Base-by-base conservation (phyloP, 2,888 invertebrate genomes). In the Caenorhabditis sulstoni region DNA sequence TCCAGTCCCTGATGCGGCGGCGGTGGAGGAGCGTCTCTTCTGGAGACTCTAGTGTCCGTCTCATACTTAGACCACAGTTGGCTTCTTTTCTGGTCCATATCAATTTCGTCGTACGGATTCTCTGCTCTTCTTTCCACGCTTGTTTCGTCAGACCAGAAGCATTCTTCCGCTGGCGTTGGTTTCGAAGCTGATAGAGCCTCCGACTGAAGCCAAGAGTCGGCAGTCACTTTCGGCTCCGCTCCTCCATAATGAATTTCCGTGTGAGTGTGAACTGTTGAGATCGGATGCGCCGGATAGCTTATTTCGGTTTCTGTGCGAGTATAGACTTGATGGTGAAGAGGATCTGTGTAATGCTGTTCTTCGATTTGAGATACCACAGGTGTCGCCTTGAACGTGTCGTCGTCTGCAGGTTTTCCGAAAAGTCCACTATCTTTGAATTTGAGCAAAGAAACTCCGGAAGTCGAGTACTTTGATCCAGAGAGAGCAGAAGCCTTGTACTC, bases 21-120 rank as follows among this genome's bases (percentile, higher is more conserved):
- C 1, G 35, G 9, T 14, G 29, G 29, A 29, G 29, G 35, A 12
- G 35, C 59, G 3, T 59, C 59, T 11, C 44, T 37, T 52, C 59
- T 59, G 16, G 59, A 59, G 0, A 68, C n/a, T 41, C 29, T 9
- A 8, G 29, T 41, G 11, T 68, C 68, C 7, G 68, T 68, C 41
- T 61, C 59, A 12, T 59, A 53, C 16, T 68, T 59, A 0, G 68
- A 52, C 68, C 68, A 68, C 45, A 68, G 23, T n/a, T 68, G 59
- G 9, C 53, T 11, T 39, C 29, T 41, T 22, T 58, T 58, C 16
- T 39, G 50, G 23, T n/a, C 35, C 1, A 47, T 37, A 7, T 58
- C 41, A 3, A 20, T 20, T 50, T 50, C 50, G 22, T 50, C 50
- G 23, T 50, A 20, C 3, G 23, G 16, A 20, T 47, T 47, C 20